phyloP scores from a whole-genome alignment of 2,797 vertebrate genomes.

The Clarias laeviceps region DNA sequence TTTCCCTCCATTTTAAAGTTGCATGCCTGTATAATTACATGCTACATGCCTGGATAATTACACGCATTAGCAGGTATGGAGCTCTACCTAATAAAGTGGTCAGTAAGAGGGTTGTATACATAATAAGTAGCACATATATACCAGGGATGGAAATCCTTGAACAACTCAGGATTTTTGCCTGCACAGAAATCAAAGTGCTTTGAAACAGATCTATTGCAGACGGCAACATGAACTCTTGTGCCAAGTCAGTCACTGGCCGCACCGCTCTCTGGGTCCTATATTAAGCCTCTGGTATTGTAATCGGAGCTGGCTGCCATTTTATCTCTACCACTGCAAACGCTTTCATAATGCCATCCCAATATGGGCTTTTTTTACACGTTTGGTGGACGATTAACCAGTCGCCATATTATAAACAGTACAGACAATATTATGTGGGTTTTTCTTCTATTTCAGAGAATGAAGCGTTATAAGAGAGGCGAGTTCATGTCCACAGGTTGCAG shows the following conservation, averaged over 20 bases:
- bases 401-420: background rate
- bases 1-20: background rate
- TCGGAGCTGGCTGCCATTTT: constrained; percentile 39
- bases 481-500: background rate
- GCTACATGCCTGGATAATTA: background rate
- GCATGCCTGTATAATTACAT: background rate
- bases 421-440: background rate
- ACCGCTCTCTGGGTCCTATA: constrained; percentile 23
- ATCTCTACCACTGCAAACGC: constrained; percentile 18
- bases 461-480: background rate
- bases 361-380: constrained; percentile 29
- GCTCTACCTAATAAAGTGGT: background rate
- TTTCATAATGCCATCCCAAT: constrained; percentile 37
- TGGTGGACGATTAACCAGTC: background rate
- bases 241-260: constrained; percentile 10
- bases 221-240: background rate
- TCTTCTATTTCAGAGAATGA: background rate
- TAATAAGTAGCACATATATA: background rate
- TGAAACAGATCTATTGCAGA: background rate
- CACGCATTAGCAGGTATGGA: background rate
- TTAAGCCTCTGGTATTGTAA: constrained; percentile 47
- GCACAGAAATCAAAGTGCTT: background rate
- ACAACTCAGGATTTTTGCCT: background rate
- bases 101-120: background rate
- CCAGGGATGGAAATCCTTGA: background rate